Conservation (phyloP, 2,113 vertebrate genomes). For the Lipotes vexillifer region DNA sequence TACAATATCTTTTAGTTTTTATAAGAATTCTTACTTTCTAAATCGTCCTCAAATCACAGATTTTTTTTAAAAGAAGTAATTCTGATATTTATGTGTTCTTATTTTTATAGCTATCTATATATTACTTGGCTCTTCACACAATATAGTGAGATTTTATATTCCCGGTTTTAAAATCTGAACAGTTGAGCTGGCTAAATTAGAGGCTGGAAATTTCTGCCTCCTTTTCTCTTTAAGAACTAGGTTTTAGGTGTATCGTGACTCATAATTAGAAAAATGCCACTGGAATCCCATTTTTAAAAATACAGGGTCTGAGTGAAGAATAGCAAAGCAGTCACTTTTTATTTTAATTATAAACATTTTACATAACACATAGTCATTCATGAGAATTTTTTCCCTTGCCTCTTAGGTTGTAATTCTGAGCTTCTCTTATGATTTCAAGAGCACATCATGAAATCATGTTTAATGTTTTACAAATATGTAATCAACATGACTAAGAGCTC, state of each 20-base stretch:
- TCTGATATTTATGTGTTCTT: not conserved
- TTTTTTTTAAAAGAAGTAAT: not conserved
- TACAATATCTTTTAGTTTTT: not conserved
- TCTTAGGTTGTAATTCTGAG: not conserved
- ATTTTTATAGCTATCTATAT: not conserved
- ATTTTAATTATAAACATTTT: not conserved
- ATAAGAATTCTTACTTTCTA: not conserved
- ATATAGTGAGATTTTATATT: not conserved
- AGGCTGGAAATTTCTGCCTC: not conserved
- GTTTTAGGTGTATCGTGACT: not conserved
- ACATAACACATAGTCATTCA: not conserved
- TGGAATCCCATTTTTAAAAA: not conserved
- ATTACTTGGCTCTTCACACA: not conserved
- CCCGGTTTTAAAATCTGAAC: not conserved
- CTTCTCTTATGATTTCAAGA: not conserved
- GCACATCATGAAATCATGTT: not conserved
- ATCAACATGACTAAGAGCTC: not conserved
- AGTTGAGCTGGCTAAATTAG: not conserved
- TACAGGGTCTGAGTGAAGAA: not conserved
- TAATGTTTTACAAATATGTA: not conserved
- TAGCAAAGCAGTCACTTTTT: not conserved
- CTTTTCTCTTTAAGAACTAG: not conserved
- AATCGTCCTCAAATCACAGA: not conserved
- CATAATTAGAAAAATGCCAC: not conserved
- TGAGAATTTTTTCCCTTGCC: not conserved